Base-by-base conservation (phyloP, 1,140 invertebrate species). In the Tribolium madens region DNA sequence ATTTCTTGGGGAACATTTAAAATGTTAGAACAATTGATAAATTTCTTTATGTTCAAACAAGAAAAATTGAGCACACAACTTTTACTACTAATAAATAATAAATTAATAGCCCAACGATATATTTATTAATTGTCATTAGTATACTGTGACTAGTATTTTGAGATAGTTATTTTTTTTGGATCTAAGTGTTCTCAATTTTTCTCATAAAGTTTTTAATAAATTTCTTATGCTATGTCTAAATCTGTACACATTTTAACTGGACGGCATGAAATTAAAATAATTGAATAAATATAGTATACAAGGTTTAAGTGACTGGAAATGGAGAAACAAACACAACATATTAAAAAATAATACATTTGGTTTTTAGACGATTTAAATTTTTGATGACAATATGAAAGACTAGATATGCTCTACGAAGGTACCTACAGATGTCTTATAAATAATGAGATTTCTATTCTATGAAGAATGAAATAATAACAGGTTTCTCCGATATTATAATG, bases 331-430 rank as follows among this genome's bases (percentile, higher is more conserved):
- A 64, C 12, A 64, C 52, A 57, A 18, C 36, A 57, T n/a, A n/a
- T 21, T 42, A 42, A 42, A 31, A 57, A 57, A 57, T 9, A 18
- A 21, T 53, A 26, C 26, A 64, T 13, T 33, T 57, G 10, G 36
- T 42, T 42, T 42, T 5, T 18, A 64, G n/a, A 64, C 5, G n/a
- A 64, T 31, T 33, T 2, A 13, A 14, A 17, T 15, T 50, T 50
- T 33, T 33, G 31, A 33, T 64, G n/a, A 57, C 12, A 26, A 64
- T 64, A 64, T 64, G 26, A 64, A 42, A 64, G 57, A 64, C 57
- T 64, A 64, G 57, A 64, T 64, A 64, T 64, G 57, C 57, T 64
- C 57, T 64, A 64, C 21, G 13, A 13, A 64, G 57, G 57, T 60
- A 60, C 53, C 53, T 60, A 60, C 6, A 31, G 7, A 26, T 10